Evolutionary conservation across 2,113 vertebrate species (phyloP), one percentile per base, ranked within the genome.

Genomic region (Thalassarche chlororhynchos): DNA sequence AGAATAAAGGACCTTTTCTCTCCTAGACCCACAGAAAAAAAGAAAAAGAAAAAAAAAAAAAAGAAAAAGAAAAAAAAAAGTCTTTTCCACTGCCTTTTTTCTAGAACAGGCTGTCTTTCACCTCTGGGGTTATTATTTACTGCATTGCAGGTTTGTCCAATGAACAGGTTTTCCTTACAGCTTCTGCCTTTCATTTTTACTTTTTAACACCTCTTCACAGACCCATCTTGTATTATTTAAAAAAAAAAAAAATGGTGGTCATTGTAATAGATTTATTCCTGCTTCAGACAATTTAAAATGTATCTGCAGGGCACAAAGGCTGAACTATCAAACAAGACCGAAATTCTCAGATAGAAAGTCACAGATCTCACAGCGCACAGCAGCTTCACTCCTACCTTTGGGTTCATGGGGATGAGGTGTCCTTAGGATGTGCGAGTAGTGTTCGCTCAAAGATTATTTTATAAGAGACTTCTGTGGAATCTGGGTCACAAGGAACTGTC

Each of bases 101-200:
- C 81, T 46, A 74, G 89, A 91, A 81, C 84, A 96, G 76, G 83
- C 95, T 90, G 70, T 84, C 95, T 86, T 80, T 95, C 68, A 91
- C 95, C 93, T 93, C 96, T 62, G 87, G 96, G 87, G 88, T 95
- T 97, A 96, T 97, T 96, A 95, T 91, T 97, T 95, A 96, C 97
- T 81, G 94, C 96, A 96, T 97, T 85, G 71, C 95, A 90, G 91
- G 91, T 80, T 86, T 92, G 82, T 40, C 95, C 94, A 94, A 85
- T 76, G 89, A 81, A 38, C 72, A 77, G 90, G 46, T 84, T 96
- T 93, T 95, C 92, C 95, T 96, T 90, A 96, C 90, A 98, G 95
- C 93, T 96, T 95, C 84, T 95, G 84, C 87, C 90, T 94, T 95
- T 87, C 83, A 93, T 87, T 95, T 96, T 90, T 77, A 86, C 89